Conservation (phyloP, 2,113 vertebrate species). For the Triplophysa rosa region DNA sequence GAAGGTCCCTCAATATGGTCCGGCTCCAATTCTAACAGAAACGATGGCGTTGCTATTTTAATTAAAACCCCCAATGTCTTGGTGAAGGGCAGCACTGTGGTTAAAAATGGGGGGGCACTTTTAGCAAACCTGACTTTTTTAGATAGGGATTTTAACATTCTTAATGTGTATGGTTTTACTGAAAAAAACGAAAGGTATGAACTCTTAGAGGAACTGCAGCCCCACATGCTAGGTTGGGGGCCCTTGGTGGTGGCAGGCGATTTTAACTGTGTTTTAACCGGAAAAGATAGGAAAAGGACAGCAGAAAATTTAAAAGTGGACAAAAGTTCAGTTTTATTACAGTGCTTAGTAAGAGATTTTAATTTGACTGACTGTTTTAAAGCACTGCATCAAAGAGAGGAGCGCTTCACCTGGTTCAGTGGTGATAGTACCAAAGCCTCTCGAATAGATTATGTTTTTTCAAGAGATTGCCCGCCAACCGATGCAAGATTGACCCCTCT, state of each 20-base stretch:
- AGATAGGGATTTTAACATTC: no score
- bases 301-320: background rate
- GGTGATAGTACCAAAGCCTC: slow-evolving; percentile 18
- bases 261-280: slow-evolving; percentile 12
- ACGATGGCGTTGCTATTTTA: slow-evolving; percentile 16
- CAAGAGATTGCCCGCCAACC: background rate
- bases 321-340: background rate
- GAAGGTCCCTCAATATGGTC: background rate
- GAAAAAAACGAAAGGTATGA: background rate
- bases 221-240: background rate
- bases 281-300: background rate
- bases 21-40: background rate
- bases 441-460: slow-evolving; percentile 31
- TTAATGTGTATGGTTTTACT: no score
- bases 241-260: background rate
- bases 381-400: slow-evolving; percentile 6
- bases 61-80: background rate
- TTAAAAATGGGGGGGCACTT: background rate
- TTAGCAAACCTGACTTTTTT: background rate
- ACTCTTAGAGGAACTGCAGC: slow-evolving; percentile 14
- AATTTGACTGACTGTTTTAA: background rate
- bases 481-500: slow-evolving; percentile 5
- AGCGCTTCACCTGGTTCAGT: slow-evolving; percentile 31
- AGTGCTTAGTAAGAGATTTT: background rate
- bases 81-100: background rate